A percentile compares a stretch with the other conserved stretches of the same genome.
Conservation (phyloP, 2,113 vertebrate species). For the Conger conger region DNA sequence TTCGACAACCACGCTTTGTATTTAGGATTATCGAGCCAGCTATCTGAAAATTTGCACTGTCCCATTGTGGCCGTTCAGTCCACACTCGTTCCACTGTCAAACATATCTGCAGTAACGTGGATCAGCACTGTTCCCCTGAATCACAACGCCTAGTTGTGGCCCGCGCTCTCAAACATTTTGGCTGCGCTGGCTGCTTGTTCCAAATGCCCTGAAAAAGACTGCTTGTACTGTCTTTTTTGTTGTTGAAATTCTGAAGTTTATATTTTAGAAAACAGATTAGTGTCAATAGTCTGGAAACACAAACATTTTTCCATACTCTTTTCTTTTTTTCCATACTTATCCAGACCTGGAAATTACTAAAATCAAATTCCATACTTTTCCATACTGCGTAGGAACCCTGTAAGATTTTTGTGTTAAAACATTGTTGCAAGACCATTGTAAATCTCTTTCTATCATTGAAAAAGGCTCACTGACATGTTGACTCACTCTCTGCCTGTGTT, state of each 20-base stretch:
- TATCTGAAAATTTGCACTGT: neutral
- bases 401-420: too few species aligned
- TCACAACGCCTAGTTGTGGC: neutral
- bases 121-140: too few species aligned
- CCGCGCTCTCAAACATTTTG: neutral
- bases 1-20: conserved; percentile 10
- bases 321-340: neutral
- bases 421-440: too few species aligned
- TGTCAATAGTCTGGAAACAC: too few species aligned
- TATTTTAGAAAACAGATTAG: too few species aligned
- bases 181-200: neutral
- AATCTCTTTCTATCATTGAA: too few species aligned
- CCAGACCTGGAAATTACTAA: conserved; percentile 1
- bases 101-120: neutral
- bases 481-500: too few species aligned
- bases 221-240: too few species aligned
- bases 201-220: too few species aligned
- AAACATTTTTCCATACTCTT: neutral
- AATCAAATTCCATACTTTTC: neutral
- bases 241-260: too few species aligned
- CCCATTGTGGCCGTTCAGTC: conserved; percentile 10
- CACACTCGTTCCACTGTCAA: neutral
- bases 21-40: neutral
- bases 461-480: too few species aligned
- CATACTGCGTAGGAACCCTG: neutral